Evolutionary conservation across 2,888 invertebrate species (phyloP).

Genomic region (Sphecodes monilicornis): DNA sequence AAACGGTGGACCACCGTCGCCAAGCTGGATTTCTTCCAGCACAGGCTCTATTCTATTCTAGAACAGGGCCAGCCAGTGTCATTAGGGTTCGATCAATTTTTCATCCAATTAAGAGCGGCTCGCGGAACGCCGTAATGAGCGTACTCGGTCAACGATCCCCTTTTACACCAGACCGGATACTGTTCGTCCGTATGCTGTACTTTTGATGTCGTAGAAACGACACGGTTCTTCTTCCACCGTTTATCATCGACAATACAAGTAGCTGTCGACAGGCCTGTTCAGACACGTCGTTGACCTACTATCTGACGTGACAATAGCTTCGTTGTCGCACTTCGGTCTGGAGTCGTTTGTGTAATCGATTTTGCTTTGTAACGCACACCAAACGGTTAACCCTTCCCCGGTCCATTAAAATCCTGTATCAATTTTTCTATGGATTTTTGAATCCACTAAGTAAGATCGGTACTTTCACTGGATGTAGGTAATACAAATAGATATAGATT

Average conservation of each 20-base stretch:
- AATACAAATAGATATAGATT: too few species aligned
- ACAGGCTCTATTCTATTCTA: constrained; percentile 11
- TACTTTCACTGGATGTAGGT: too few species aligned
- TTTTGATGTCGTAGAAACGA: constrained; percentile 22
- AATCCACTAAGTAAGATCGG: not conserved
- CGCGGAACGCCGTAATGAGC: constrained; percentile 53
- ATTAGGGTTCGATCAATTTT: constrained; percentile 69
- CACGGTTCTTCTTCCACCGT: not conserved
- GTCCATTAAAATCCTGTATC: not conserved
- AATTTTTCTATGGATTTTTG: not conserved
- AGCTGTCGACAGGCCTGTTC: constrained; percentile 14
- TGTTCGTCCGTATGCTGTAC: constrained; percentile 21
- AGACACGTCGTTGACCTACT: constrained; percentile 26
- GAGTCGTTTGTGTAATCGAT: not conserved
- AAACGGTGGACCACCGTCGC: constrained; percentile 17
- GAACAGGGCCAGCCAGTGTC: constrained; percentile 28
- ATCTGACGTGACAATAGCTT: not conserved
- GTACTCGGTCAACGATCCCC: constrained; percentile 62
- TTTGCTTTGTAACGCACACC: not conserved
- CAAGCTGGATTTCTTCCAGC: constrained; percentile 64
- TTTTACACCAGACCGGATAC: constrained; percentile 22
- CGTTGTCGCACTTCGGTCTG: not conserved
- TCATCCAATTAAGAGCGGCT: constrained; percentile 65
- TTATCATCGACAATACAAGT: constrained; percentile 31
- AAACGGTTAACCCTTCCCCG: not conserved